Evolutionary conservation across 1,140 invertebrate genomes (phyloP).

Genomic region (Chrysomallon squamiferum): DNA sequence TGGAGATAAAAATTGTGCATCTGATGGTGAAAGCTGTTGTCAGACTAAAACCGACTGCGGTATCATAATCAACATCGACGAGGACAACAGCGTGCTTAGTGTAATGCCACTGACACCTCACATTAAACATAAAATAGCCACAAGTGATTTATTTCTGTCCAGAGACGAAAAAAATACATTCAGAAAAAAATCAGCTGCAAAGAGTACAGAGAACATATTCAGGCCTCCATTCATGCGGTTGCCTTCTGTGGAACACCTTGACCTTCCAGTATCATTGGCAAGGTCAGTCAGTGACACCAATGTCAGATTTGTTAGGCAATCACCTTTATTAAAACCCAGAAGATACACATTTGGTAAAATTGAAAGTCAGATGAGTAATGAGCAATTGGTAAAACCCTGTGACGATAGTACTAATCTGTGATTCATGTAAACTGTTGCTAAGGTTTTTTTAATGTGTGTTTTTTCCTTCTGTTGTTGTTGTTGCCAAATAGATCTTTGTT

Average conservation of each 20-base stretch:
- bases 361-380: neutral
- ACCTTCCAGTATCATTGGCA: conserved; percentile 15
- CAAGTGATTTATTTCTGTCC: conserved; percentile 15
- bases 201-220: conserved; percentile 13
- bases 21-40: no score
- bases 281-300: conserved; percentile 12
- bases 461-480: no score
- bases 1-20: no score
- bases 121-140: conserved; percentile 16
- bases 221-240: conserved; percentile 11
- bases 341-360: conserved; percentile 15
- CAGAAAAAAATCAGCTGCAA: neutral
- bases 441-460: no score
- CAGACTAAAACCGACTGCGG: conserved; percentile 4
- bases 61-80: conserved; percentile 16
- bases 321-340: neutral
- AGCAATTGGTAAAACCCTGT: no score
- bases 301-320: neutral
- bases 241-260: conserved; percentile 27
- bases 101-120: conserved; percentile 23
- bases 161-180: neutral
- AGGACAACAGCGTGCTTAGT: conserved; percentile 18
- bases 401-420: no score
- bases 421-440: no score
- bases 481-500: no score